phyloP scores from a whole-genome alignment of 2,888 invertebrate species.

The Lottia scabra region DNA sequence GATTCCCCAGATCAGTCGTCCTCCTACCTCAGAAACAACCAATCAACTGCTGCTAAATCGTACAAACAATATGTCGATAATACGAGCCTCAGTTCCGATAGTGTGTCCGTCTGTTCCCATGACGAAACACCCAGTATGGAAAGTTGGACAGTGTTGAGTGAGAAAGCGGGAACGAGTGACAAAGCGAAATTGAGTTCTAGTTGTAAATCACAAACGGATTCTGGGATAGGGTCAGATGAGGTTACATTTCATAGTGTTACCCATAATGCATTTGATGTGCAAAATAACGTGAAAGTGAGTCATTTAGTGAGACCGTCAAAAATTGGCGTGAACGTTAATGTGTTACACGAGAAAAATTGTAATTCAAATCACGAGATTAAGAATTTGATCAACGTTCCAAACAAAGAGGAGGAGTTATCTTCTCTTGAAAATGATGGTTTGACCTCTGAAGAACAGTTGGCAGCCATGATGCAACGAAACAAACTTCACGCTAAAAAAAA shows the following conservation, averaged over 20 bases:
- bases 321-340: conserved; percentile 57
- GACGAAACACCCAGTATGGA: conserved; percentile 38
- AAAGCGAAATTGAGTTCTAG: conserved; percentile 44
- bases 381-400: conserved; percentile 32
- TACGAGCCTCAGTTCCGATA: conserved; percentile 47
- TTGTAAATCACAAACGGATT: conserved; percentile 50
- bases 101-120: conserved; percentile 40
- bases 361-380: conserved; percentile 40
- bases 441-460: conserved; percentile 57
- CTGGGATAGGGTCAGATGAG: conserved; percentile 46
- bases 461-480: conserved; percentile 51
- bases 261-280: conserved; percentile 25
- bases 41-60: background rate
- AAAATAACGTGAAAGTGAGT: conserved; percentile 57
- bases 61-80: conserved; percentile 47
- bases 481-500: conserved; percentile 48
- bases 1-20: conserved; percentile 43
- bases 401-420: conserved; percentile 32
- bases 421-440: conserved; percentile 49
- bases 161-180: conserved; percentile 35
- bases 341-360: conserved; percentile 43
- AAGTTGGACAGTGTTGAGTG: conserved; percentile 30
- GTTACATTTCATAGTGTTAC: conserved; percentile 3
- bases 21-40: conserved; percentile 6
- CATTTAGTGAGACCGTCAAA: conserved; percentile 35